Evolutionary conservation across 1,140 invertebrate genomes (phyloP).

Genomic region (Uloborus diversus): DNA sequence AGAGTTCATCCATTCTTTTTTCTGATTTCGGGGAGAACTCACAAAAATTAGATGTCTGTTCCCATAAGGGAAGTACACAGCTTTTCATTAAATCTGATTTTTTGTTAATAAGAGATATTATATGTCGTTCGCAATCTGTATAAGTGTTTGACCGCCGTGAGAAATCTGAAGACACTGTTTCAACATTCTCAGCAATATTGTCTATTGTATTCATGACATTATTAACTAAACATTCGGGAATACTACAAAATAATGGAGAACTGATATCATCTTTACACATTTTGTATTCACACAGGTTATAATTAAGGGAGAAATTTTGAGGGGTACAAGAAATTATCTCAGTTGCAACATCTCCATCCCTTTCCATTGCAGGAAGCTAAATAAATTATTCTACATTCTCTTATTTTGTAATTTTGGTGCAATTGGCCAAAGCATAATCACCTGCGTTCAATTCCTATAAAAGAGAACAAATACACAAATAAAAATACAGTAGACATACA

Average conservation of each 20-base stretch:
- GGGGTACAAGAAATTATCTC: constrained; percentile 21
- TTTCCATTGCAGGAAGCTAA: constrained; percentile 24
- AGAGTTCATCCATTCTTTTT: background rate
- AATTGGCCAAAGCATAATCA: too few species aligned
- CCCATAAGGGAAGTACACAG: background rate
- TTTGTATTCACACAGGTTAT: constrained; percentile 14
- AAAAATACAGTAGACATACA: too few species aligned
- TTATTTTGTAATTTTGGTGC: too few species aligned
- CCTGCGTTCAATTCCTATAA: too few species aligned
- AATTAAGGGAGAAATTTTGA: constrained; percentile 1
- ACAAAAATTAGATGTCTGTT: background rate
- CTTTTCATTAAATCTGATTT: background rate
- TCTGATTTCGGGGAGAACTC: background rate
- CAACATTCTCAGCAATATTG: background rate
- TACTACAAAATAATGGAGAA: constrained; percentile 26
- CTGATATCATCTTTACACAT: constrained; percentile 51
- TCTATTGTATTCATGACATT: background rate
- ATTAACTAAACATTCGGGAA: background rate
- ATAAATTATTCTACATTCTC: too few species aligned
- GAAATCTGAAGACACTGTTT: background rate
- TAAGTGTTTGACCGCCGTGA: background rate
- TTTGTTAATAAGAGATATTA: constrained; percentile 12
- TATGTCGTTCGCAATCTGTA: constrained; percentile 2
- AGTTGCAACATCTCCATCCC: constrained; percentile 31
- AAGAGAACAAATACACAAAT: too few species aligned